These are phyloP conservation scores for human DNA, from an alignment of 2,113 vertebrate species.

Conservation along the genomic window DNA sequence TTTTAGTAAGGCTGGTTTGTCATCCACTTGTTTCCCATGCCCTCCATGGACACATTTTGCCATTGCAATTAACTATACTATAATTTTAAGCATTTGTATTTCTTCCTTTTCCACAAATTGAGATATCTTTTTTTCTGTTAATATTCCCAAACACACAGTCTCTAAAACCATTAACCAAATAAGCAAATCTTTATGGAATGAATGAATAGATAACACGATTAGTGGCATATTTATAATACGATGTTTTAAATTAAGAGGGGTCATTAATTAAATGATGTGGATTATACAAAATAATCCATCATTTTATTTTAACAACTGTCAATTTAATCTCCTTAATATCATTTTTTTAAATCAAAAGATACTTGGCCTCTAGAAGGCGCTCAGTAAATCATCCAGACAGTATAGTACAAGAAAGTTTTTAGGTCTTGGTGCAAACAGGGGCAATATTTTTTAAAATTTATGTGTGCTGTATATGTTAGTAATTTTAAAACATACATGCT, in stretches of 20 bases:
- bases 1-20: neutral
- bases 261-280: neutral
- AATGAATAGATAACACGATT: neutral
- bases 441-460: constrained; percentile 26
- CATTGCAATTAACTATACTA: neutral
- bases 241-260: neutral
- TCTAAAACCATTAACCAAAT: neutral
- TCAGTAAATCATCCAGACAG: neutral
- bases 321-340: neutral
- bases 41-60: neutral
- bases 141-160: neutral
- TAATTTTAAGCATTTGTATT: neutral
- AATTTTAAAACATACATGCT: neutral
- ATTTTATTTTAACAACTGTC: constrained; percentile 15
- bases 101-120: neutral
- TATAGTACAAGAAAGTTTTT: neutral
- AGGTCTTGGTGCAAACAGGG: neutral
- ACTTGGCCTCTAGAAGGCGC: neutral
- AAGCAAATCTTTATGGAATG: neutral
- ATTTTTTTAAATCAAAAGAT: neutral
- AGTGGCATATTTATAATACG: neutral
- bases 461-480: neutral
- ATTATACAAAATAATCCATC: neutral
- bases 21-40: neutral
- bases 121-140: neutral